Evolutionary conservation across 2,888 invertebrate genomes (phyloP).

Genomic region (Amphimallon solstitiale): DNA sequence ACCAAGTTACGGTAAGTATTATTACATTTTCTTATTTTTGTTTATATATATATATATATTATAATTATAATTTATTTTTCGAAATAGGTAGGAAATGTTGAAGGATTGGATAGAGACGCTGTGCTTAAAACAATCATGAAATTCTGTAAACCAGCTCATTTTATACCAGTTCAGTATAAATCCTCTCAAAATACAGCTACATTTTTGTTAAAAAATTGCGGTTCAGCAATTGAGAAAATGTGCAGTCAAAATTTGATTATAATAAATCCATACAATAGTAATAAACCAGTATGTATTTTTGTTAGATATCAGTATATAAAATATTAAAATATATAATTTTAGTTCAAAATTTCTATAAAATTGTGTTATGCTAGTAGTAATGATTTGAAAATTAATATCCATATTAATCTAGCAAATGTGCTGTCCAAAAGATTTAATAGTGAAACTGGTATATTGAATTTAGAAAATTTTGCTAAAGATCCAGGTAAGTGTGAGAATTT

Average conservation of each 20-base stretch:
- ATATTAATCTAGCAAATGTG: slow-evolving; percentile 60
- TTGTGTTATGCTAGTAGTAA: slow-evolving; percentile 62
- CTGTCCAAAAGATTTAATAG: slow-evolving; percentile 59
- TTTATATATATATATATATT: background rate
- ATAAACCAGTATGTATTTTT: slow-evolving; percentile 49
- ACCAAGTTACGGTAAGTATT: slow-evolving; percentile 42
- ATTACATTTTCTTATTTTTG: too few species aligned
- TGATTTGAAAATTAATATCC: slow-evolving; percentile 64
- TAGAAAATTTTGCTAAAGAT: slow-evolving; percentile 64
- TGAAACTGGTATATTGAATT: slow-evolving; percentile 56
- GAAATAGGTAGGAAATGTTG: slow-evolving; percentile 56
- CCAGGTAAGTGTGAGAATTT: slow-evolving; percentile 52
- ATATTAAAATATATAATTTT: slow-evolving; percentile 35
- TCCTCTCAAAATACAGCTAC: slow-evolving; percentile 55
- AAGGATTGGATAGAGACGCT: slow-evolving; percentile 56
- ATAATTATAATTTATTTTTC: background rate
- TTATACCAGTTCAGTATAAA: slow-evolving; percentile 64
- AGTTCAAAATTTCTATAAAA: slow-evolving; percentile 60
- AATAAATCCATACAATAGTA: slow-evolving; percentile 50
- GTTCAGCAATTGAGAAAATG: slow-evolving; percentile 63
- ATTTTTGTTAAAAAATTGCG: slow-evolving; percentile 66
- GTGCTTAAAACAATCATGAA: slow-evolving; percentile 63
- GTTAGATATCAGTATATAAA: background rate
- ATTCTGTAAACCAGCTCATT: slow-evolving; percentile 63
- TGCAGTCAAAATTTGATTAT: slow-evolving; percentile 63